Evolutionary conservation across 2,888 invertebrate species (phyloP).

Genomic region (Eurytoma californica): DNA sequence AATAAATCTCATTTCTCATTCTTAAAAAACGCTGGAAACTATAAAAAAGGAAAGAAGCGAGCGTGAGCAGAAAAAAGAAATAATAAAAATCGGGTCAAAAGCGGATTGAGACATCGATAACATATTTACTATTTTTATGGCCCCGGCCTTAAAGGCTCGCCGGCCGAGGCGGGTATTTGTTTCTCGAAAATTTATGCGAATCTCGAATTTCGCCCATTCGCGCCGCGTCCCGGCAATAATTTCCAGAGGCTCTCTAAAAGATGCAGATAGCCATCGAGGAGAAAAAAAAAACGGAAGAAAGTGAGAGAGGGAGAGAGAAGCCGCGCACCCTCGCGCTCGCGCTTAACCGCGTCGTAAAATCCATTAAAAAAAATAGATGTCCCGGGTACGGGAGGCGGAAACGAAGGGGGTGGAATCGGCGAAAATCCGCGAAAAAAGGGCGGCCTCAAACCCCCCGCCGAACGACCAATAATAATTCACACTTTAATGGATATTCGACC

Average conservation of each 20-base stretch:
- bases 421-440: conserved; percentile 26
- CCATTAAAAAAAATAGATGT: conserved; percentile 54
- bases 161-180: conserved; percentile 2
- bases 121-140: conserved; percentile 30
- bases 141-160: conserved; percentile 9
- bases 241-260: conserved; percentile 38
- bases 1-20: too few species aligned
- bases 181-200: conserved; percentile 36
- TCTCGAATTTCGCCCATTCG: conserved; percentile 40
- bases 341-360: conserved; percentile 47
- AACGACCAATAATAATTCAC: conserved; percentile 51
- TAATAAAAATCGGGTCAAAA: conserved; percentile 18
- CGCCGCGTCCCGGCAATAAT: conserved; percentile 44
- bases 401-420: conserved; percentile 8
- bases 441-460: not conserved
- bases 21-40: too few species aligned
- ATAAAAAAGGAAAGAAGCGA: too few species aligned
- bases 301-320: too few species aligned
- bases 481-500: conserved; percentile 50
- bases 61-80: not conserved
- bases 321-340: not conserved
- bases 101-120: conserved; percentile 14
- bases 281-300: not conserved
- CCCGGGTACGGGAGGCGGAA: conserved; percentile 1
- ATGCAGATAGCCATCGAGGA: conserved; percentile 34